Conservation (phyloP, 2,113 vertebrate genomes). For the Prietella phreatophila region DNA sequence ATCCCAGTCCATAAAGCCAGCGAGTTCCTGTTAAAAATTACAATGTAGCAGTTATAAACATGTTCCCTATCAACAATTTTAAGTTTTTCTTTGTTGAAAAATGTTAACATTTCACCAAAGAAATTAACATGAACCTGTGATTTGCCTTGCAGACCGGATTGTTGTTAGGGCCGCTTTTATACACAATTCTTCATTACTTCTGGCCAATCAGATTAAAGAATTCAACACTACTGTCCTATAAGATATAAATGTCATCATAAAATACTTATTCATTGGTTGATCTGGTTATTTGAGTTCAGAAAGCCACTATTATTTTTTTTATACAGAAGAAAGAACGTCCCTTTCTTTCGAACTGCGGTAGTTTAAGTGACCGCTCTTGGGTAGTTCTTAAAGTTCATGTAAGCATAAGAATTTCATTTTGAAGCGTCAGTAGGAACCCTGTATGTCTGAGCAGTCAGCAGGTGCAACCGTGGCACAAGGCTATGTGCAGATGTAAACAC, state of each 20-base stretch:
- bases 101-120: accelerated
- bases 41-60: background rate
- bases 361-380: background rate
- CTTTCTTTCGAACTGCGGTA: background rate
- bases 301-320: background rate
- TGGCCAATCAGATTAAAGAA: background rate
- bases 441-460: background rate
- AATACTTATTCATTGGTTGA: background rate
- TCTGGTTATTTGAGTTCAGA: background rate
- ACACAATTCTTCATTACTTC: background rate
- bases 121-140: background rate
- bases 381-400: background rate
- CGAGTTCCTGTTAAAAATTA: background rate
- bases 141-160: background rate
- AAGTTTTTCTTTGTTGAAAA: background rate
- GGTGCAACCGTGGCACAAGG: background rate
- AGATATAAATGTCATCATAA: background rate
- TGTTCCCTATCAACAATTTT: background rate
- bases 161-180: background rate
- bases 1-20: background rate
- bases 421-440: background rate
- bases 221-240: background rate
- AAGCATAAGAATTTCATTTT: background rate
- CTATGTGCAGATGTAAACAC: background rate
- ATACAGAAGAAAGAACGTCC: background rate